Evolutionary conservation across 2,113 vertebrate genomes (phyloP).

Genomic region (Butastur rufipennis): DNA sequence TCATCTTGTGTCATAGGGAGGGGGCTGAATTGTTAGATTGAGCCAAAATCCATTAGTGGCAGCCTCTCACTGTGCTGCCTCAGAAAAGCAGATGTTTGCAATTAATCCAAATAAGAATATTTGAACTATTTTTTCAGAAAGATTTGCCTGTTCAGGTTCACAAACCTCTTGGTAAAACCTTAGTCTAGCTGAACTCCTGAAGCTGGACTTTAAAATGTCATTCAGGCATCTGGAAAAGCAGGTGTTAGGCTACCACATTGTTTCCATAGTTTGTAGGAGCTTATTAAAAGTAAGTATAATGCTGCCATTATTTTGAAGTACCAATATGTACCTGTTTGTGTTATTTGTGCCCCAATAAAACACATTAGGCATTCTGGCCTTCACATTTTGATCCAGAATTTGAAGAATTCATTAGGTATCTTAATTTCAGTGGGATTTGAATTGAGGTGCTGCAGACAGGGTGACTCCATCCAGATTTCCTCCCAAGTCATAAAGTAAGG

Average conservation of each 20-base stretch:
- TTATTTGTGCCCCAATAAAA: neutral
- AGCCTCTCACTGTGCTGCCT: neutral
- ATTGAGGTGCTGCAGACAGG: neutral
- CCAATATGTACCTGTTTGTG: neutral
- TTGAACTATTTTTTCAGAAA: neutral
- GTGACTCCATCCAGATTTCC: neutral
- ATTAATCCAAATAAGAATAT: neutral
- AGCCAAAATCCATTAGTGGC: neutral
- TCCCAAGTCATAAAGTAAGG: neutral
- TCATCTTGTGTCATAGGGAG: neutral
- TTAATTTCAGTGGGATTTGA: neutral
- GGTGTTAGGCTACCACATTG: neutral
- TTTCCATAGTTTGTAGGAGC: neutral
- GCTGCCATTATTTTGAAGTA: neutral
- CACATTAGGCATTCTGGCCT: neutral
- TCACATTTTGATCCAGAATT: neutral
- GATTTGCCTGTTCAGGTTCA: neutral
- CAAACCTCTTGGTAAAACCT: neutral
- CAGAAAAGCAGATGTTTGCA: neutral
- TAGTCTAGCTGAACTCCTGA: neutral
- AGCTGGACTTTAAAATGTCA: neutral
- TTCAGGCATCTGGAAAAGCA: neutral
- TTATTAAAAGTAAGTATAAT: neutral
- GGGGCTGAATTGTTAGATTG: neutral
- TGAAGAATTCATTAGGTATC: neutral